A percentile compares a stretch with the other conserved stretches of the same genome.
Conservation (phyloP, 2,888 invertebrate genomes). For the Drosophila pullipes region DNA sequence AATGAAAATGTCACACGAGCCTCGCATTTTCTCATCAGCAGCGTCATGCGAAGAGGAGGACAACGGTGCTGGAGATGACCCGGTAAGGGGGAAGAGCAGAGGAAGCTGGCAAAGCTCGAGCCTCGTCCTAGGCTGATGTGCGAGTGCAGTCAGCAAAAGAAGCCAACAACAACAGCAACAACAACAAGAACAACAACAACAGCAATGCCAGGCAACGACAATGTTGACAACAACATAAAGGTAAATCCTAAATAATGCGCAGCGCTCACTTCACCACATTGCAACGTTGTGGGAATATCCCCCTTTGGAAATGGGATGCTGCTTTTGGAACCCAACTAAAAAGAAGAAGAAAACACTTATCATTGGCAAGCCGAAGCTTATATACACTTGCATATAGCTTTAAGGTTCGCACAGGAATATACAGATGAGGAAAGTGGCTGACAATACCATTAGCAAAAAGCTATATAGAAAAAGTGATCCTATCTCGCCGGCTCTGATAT, state of each 20-base stretch:
- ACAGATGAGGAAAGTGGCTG: neutral
- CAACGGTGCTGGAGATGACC: constrained; percentile 8
- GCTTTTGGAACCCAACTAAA: neutral
- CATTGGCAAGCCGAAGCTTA: neutral
- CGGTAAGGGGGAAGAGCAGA: neutral
- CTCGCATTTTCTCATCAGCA: constrained; percentile 83
- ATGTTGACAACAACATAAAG: constrained; percentile 79
- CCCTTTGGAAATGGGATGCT: constrained; percentile 6
- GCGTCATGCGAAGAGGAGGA: constrained; percentile 48
- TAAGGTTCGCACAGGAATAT: no score
- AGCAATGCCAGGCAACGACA: constrained; percentile 48
- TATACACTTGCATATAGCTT: neutral
- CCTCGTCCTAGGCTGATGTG: constrained; percentile 45
- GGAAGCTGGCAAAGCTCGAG: constrained; percentile 22
- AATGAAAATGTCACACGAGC: constrained; percentile 84
- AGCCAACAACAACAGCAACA: constrained; percentile 38
- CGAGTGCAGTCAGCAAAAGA: constrained; percentile 63
- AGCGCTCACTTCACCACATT: constrained; percentile 68
- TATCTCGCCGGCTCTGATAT: rapidly evolving
- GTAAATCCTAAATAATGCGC: constrained; percentile 83
- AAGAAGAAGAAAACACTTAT: neutral
- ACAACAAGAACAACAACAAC: neutral
- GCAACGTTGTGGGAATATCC: constrained; percentile 53
- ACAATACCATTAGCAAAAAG: no score
- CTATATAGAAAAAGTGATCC: neutral